Conservation (phyloP, 2,113 vertebrate species). For the Sceloporus undulatus region DNA sequence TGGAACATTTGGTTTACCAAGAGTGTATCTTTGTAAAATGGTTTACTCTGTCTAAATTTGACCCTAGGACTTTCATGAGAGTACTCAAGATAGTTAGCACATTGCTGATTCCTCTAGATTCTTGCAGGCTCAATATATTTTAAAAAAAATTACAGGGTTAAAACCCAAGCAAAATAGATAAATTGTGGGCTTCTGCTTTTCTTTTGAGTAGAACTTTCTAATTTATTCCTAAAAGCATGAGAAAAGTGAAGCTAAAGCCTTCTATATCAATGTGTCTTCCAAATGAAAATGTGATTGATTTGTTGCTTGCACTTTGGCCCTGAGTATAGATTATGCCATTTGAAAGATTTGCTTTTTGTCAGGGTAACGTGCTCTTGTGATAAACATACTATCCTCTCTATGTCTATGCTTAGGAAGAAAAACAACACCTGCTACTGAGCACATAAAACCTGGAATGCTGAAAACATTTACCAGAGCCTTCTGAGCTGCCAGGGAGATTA, state of each 20-base stretch:
- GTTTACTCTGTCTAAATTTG: not conserved
- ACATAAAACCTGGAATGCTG: slow-evolving; percentile 26
- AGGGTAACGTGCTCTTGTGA: slow-evolving; percentile 34
- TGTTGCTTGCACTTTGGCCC: slow-evolving; percentile 50
- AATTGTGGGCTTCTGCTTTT: not conserved
- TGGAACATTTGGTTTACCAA: not conserved
- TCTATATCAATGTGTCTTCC: not conserved
- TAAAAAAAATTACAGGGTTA: not conserved
- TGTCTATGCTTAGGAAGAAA: slow-evolving; percentile 40
- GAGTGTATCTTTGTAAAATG: not conserved
- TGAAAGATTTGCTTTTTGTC: slow-evolving; percentile 46
- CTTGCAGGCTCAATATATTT: not conserved
- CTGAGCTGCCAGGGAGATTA: slow-evolving; percentile 23
- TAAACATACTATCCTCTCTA: slow-evolving; percentile 39
- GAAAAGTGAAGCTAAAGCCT: slow-evolving; percentile 25
- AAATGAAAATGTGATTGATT: slow-evolving; percentile 41
- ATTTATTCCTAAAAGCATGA: slow-evolving; percentile 32
- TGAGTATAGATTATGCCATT: slow-evolving; percentile 46
- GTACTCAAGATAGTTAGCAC: not conserved
- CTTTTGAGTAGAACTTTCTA: slow-evolving; percentile 12
- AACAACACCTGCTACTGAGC: slow-evolving; percentile 45
- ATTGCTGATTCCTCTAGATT: not conserved
- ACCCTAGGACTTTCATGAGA: slow-evolving; percentile 4
- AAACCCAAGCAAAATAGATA: slow-evolving; percentile 11
- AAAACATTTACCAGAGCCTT: slow-evolving; percentile 21